Base-by-base conservation (phyloP, 1,140 invertebrate genomes). In the Leptopilina boulardi region DNA sequence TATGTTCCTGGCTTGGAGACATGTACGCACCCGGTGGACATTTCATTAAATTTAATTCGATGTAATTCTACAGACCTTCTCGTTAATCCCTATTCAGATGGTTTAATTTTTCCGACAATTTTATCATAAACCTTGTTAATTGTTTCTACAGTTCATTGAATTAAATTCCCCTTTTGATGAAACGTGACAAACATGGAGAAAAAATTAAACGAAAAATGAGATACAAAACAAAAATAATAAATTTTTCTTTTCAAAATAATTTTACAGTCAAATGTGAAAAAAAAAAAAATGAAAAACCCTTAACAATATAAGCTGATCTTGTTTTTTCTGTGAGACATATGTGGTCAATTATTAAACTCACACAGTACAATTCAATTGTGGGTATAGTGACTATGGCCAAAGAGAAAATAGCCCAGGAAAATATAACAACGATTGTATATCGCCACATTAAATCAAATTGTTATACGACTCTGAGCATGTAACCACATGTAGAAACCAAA, bases 361-460 rank as follows among this genome's bases (percentile, higher is more conserved):
- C 23, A 15, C 23, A 34, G 15, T 2, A 30, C 59, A 30, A 34
- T 66, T 26, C 23, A 66, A 66, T 30, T 66, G 59, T n/a, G 59
- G 59, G n/a, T n/a, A n/a, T 11, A 66, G 59, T 66, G 59, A 30
- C 59, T 15, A n/a, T n/a, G 47, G 47, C 47, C 47, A 51, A n/a
- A 51, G 47, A 51, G 59, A 66, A n/a, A n/a, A 66, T 66, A 15
- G 26, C 26, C 26, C 26, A 30, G 21, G 59, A 66, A 66, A 66
- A 66, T 30, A 66, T 66, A 66, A 66, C 11, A 30, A 30, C 59
- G 59, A 66, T 66, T 66, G 15, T 66, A 66, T 15, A 66, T 66
- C 59, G 56, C 56, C 23, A 66, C 59, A 66, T 66, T 66, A 66
- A 66, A 66, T 66, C 59, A 66, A 66, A 66, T 66, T 66, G 59